Base-by-base conservation (phyloP, 2,113 vertebrate species). In the Calyptomena viridis region DNA sequence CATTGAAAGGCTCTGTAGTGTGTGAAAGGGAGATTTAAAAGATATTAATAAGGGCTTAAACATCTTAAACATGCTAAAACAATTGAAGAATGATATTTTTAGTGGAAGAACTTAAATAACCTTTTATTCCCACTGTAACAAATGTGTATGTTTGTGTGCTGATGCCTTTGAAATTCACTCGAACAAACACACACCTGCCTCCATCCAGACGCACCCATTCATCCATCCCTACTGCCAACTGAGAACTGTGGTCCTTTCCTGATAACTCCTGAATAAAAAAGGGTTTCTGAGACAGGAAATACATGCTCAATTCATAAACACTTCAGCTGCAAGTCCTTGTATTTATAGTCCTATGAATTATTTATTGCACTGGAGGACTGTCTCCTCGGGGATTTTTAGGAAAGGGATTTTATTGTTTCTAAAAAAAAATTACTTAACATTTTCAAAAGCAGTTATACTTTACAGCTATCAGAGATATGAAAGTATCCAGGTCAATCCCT, bases 1-100 rank as follows among this genome's bases (percentile, higher is more conserved):
- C 25, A 0, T 71, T 84, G 90, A 89, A 90, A 94, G 79, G 39
- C 52, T 95, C 95, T 90, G 59, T 80, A 86, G 55, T 44, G 63
- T 68, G 42, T 81, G 88, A 93, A 93, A 81, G 47, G 72, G 47
- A 95, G 92, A 93, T 81, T 91, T 93, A 95, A 84, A 92, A 79
- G 82, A 80, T 86, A 91, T 94, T 96, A 90, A 78, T 58, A 67
- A 90, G 56, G 75, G 79, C 24, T 96, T 95, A 94, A 90, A 85
- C 23, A 93, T 63, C 73, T 96, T 64, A 95, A 94, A 88, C 17
- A 71, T 44, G 47, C 47, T 77, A 56, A 93, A 95, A 95, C 64
- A 88, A 84, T 59, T 89, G 56, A 78, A 80, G 72, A 95, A 82
- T 88, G 30, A 59, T 86, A 81, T 93, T 94, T 94, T 94, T 64